Percentiles rank a stretch among this genome's conserved stretches.
These are phyloP conservation scores for Limonius californicus DNA, from an alignment of 1,140 invertebrate genomes.

Conservation along the genomic window DNA sequence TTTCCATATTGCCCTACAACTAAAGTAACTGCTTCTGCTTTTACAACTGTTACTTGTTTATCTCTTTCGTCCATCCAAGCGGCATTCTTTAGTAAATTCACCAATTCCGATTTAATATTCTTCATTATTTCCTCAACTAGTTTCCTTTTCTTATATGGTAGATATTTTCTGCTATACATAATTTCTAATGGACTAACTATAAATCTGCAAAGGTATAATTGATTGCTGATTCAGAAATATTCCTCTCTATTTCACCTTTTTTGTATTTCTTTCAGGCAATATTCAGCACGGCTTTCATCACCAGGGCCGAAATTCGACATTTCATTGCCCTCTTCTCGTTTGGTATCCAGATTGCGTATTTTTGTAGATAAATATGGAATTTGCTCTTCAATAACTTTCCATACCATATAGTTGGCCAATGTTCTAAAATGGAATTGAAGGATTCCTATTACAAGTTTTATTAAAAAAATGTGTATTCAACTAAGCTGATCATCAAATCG, in stretches of 20 bases:
- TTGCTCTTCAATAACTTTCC: too few relatives aligned
- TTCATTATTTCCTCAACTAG: neutral
- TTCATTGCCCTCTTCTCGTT: too few relatives aligned
- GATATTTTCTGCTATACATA: neutral
- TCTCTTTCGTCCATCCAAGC: neutral
- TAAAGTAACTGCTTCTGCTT: neutral
- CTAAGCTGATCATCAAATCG: too few relatives aligned
- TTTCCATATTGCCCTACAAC: neutral
- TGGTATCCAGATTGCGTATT: too few relatives aligned
- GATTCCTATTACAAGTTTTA: too few relatives aligned
- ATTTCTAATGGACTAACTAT: neutral
- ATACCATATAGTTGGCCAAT: too few relatives aligned
- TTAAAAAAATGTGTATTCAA: too few relatives aligned
- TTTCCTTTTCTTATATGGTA: neutral
- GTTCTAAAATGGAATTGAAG: too few relatives aligned
- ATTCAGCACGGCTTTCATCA: neutral
- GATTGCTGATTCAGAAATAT: too few relatives aligned
- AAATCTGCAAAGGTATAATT: neutral
- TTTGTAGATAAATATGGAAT: too few relatives aligned
- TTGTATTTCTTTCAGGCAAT: neutral
- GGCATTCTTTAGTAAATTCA: neutral
- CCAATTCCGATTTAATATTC: neutral
- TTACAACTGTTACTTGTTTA: neutral
- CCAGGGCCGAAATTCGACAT: too few relatives aligned
- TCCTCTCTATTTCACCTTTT: too few relatives aligned